phyloP scores from a whole-genome alignment of 2,113 vertebrate species.

The Bambusicola thoracicus region DNA sequence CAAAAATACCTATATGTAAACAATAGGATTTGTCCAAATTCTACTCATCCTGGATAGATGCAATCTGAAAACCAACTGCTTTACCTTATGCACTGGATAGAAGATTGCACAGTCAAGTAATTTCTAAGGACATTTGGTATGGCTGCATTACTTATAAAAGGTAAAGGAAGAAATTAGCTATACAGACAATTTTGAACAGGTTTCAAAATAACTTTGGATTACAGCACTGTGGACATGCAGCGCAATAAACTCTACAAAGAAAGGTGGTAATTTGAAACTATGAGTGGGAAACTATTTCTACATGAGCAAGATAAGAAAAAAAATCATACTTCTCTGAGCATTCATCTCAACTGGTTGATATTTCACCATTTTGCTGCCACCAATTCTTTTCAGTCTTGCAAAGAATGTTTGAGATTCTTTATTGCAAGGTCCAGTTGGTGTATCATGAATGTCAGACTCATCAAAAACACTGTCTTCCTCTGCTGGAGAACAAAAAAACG shows the following conservation, averaged over 20 bases:
- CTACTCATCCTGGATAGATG: neutral
- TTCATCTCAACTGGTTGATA: conserved; percentile 98
- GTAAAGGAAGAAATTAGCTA: neutral
- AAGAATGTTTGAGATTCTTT: conserved; percentile 99
- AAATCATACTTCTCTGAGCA: conserved; percentile 94
- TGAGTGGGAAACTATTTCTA: conserved; percentile 71
- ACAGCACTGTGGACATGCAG: neutral
- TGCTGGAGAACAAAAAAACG: conserved; percentile 76
- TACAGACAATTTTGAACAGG: neutral
- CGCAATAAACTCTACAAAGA: conserved; percentile 61
- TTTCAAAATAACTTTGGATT: neutral
- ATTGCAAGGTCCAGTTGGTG: conserved; percentile 93
- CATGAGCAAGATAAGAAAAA: conserved; percentile 57
- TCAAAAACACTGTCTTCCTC: conserved; percentile 99
- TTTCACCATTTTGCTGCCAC: conserved; percentile 98
- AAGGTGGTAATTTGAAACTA: conserved; percentile 62
- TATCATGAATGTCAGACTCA: conserved; percentile 99
- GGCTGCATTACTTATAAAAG: neutral
- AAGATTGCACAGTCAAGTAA: neutral
- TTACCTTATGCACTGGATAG: neutral
- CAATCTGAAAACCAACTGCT: neutral
- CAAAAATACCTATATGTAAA: neutral
- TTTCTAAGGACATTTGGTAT: neutral
- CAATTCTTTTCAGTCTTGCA: conserved; percentile 97
- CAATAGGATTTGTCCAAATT: conserved; percentile 16